A percentile compares a stretch with the other conserved stretches of the same genome.
Evolutionary conservation across 2,888 invertebrate species (phyloP).

Genomic region (Callyntrura sp.): DNA sequence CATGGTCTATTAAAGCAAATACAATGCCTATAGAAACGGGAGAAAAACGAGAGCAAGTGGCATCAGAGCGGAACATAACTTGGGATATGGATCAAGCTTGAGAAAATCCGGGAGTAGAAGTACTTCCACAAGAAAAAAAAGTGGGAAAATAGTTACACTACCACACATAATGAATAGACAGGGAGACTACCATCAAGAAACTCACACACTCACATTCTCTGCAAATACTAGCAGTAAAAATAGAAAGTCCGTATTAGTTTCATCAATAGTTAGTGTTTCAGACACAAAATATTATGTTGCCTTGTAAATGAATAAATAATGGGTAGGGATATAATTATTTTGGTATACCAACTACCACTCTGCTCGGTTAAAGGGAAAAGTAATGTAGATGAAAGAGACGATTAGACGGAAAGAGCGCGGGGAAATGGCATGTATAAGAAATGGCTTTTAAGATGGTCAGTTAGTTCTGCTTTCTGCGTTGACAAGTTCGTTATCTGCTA

Average conservation of each 20-base stretch:
- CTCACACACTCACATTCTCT: too few species aligned
- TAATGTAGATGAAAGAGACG: too few species aligned
- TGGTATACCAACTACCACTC: too few species aligned
- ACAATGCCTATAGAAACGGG: conserved; percentile 13
- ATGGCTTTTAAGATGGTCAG: conserved; percentile 50
- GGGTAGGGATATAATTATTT: too few species aligned
- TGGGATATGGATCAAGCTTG: conserved; percentile 67
- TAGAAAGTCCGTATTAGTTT: too few species aligned
- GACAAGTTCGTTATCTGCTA: conserved; percentile 75
- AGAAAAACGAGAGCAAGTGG: conserved; percentile 40
- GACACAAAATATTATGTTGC: too few species aligned
- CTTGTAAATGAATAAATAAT: too few species aligned
- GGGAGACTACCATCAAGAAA: too few species aligned
- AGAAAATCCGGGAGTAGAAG: background rate
- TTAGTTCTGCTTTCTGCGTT: conserved; percentile 72
- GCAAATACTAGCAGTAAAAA: too few species aligned
- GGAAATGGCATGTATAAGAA: conserved; percentile 54
- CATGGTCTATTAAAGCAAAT: conserved; percentile 50
- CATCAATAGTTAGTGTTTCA: too few species aligned
- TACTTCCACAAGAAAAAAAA: background rate
- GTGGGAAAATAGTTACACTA: background rate
- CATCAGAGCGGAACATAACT: conserved; percentile 62
- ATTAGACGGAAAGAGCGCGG: too few species aligned
- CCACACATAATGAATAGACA: background rate
- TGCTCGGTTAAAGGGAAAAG: too few species aligned